phyloP scores from a whole-genome alignment of 2,888 invertebrate species.

The Philonicus albiceps region DNA sequence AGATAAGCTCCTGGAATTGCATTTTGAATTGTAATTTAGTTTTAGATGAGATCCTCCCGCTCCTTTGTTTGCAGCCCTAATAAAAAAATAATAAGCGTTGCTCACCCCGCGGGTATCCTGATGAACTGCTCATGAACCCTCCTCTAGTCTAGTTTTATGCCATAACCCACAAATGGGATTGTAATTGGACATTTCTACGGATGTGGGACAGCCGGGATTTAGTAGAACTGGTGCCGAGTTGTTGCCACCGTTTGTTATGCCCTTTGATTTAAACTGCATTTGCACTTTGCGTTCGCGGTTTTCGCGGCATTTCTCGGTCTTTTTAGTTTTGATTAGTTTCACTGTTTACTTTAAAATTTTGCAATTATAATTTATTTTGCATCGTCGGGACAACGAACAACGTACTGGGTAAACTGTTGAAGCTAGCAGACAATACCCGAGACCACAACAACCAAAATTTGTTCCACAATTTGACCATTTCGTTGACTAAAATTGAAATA shows the following conservation, averaged over 20 bases:
- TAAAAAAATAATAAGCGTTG: background rate
- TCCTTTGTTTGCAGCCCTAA: background rate
- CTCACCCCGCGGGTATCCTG: background rate
- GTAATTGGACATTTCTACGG: background rate
- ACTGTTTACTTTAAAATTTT: background rate
- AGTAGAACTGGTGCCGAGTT: background rate
- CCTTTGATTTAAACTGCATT: background rate
- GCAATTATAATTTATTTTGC: background rate
- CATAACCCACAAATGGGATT: background rate
- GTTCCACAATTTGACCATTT: background rate
- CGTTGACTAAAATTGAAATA: background rate
- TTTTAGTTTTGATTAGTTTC: background rate
- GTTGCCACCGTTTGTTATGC: background rate
- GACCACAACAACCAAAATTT: background rate
- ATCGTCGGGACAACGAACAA: background rate
- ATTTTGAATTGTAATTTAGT: slow-evolving; percentile 26
- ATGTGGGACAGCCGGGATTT: background rate
- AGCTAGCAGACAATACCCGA: background rate
- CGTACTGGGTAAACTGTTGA: background rate
- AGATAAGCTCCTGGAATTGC: slow-evolving; percentile 25
- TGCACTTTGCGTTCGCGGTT: background rate
- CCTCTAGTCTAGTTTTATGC: background rate
- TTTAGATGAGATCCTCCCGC: slow-evolving; percentile 4
- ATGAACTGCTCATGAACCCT: background rate
- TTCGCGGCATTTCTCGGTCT: background rate